Evolutionary conservation across 2,113 vertebrate genomes (phyloP), one percentile per base, ranked within the genome.

Genomic region (Megaceryle maxima): DNA sequence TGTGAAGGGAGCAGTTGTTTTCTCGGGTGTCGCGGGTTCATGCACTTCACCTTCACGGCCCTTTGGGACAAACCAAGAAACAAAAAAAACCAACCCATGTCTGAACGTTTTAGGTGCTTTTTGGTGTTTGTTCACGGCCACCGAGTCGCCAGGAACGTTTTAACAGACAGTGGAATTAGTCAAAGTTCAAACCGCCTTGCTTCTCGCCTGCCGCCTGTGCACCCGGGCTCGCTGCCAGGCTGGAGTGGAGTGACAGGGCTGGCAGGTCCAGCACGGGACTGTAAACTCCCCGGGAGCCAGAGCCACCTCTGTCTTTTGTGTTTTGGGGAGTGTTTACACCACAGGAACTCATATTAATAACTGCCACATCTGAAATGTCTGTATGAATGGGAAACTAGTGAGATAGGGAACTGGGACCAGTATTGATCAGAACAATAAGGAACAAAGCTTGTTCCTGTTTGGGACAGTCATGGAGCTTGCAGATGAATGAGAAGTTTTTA

Each of bases 61-160:
- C 50, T n/a, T 46, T 0, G 31, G 25, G 35, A 17, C 3, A 66
- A 28, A 4, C 12, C 17, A 12, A 1, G 14, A 35, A 55, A 26
- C 25, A n/a, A 59, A 44, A 3, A 13, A 3, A 2, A 21, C 18
- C 33, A 33, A 16, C 0, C 14, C 24, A 5, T 8, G 3, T 12
- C 10, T 20, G 64, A 53, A 16, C 21, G 69, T 6, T 81, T 35
- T 5, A 50, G 29, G 59, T 35, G 39, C 11, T 35, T 57, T 53
- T 88, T 48, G 6, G 55, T 44, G 51, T 31, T 4, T 62, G 55
- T 64, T 87, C 82, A 29, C 73, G 80, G 95, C 79, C 95, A 57
- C 91, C 89, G 57, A 76, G 93, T 75, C 88, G 31, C 83, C 86
- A 20, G 83, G 83, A 83, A 18, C 72, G 80, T 57, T 91, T 76